Base-by-base conservation (phyloP, 2,113 vertebrate species). In the Jacana jacana region DNA sequence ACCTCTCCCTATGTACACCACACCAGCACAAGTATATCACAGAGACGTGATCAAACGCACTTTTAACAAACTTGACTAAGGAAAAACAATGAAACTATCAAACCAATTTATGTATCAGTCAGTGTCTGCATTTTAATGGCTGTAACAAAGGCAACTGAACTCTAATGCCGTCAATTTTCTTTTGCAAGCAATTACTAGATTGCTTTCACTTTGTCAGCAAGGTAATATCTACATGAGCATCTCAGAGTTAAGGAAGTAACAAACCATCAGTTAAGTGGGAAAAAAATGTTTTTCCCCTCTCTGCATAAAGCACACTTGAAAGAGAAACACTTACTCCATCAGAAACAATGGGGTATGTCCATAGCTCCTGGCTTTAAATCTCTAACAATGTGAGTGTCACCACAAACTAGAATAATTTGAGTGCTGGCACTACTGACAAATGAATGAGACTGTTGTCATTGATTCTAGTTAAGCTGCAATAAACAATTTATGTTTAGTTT, bases 181-280 rank as follows among this genome's bases (percentile, higher is more conserved):
- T 55, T n/a, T 33, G 33, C 39, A 89, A 93, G 55, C 2, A 14
- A 94, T 86, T 86, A 89, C 65, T 88, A 95, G 96, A 92, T 91
- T 86, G 71, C 78, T 96, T 70, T 63, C 81, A 69, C 83, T 95
- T 83, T 83, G 84, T 81, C 82, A 95, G 93, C 60, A 55, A 33
- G 7, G 20, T 61, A 89, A 66, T 78, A 89, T 46, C 91, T 60
- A 58, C 2, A 48, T 3, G 46, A 96, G 79, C 49, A 84, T 92
- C 81, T 93, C 64, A 31, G 78, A 90, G 71, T 76, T 64, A 70
- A 73, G 89, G 75, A 90, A 87, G 66, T 63, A 91, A 80, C 80
- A 81, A 90, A 72, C 69, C 15, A 1, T 73, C 76, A 69, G 8
- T 83, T 84, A 87, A 60, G 31, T 7, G 28, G 17, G 23, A 46